Evolutionary conservation across 1,140 invertebrate genomes (phyloP), one percentile per base, ranked within the genome.

Genomic region (Drosophila takahashii): DNA sequence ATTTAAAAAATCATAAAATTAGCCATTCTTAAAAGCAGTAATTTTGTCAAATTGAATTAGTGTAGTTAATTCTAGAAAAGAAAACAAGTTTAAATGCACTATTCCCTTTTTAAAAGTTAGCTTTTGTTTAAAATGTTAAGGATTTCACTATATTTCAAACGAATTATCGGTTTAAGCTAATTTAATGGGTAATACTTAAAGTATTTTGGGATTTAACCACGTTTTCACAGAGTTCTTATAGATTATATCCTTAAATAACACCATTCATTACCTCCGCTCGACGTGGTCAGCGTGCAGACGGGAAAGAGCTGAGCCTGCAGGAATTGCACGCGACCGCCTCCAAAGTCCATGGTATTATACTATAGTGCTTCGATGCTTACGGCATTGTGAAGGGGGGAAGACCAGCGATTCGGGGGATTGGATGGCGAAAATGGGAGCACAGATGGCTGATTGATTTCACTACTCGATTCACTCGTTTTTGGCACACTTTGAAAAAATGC

Each of bases 271-370:
- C 90, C 90, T 89, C 86, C 83, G 72, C 60, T 84, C 37, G 80
- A 84, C 47, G 81, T 61, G 60, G 91, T 90, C 54, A 92, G 56
- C 36, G 91, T 86, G 59, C 90, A 92, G 52, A 93, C 81, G 34
- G 93, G 93, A 91, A 94, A 94, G 29, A 94, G 80, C 45, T 93
- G 92, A 42, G 93, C 93, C 79, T 94, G 93, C 34, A 94, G 79
- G 73, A 93, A 93, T 77, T 93, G 92, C 48, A 94, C 93, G 73
- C 86, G 92, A 50, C 91, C 91, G 32, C 78, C 79, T 10, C 77
- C 72, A 51, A 89, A 73, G 47, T 87, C 84, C 84, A 87, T 89
- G 42, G 26, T 62, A 58, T 29, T 32, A 16, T 11, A 4, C 6
- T 37, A 60, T 41, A 32, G 53, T 41, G 4, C 41, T 15, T 16